Evolutionary conservation across 2,113 vertebrate species (phyloP).

Genomic region (Felis chaus): DNA sequence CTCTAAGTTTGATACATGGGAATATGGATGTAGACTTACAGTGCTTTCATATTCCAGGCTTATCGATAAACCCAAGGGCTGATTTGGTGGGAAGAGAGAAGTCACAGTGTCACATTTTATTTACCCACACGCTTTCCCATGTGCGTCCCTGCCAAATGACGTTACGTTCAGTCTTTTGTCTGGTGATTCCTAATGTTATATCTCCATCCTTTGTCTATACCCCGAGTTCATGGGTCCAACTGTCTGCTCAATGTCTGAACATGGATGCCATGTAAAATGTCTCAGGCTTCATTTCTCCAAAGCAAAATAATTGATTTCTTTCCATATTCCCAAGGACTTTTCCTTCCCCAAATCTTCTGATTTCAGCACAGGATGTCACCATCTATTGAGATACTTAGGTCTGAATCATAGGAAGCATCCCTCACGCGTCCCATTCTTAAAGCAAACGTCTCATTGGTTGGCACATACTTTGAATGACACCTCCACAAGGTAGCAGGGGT

Average conservation of each 20-base stretch:
- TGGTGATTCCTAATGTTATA: not conserved
- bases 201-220: too few species aligned
- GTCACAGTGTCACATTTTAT: not conserved
- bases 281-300: not conserved
- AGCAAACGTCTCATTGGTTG: not conserved
- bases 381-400: not conserved
- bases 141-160: rapidly evolving
- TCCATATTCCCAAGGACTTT: not conserved
- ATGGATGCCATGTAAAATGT: not conserved
- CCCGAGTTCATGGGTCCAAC: not conserved
- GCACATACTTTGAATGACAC: not conserved
- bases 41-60: not conserved
- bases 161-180: not conserved
- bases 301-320: not conserved
- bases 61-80: not conserved
- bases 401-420: not conserved
- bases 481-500: not conserved
- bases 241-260: not conserved
- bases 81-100: not conserved
- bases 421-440: not conserved
- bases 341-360: not conserved
- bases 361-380: not conserved
- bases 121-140: not conserved
- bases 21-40: not conserved
- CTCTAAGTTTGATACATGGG: not conserved